phyloP scores from a whole-genome alignment of 23 tunicate species.

The Clavelina lepadiformis region DNA sequence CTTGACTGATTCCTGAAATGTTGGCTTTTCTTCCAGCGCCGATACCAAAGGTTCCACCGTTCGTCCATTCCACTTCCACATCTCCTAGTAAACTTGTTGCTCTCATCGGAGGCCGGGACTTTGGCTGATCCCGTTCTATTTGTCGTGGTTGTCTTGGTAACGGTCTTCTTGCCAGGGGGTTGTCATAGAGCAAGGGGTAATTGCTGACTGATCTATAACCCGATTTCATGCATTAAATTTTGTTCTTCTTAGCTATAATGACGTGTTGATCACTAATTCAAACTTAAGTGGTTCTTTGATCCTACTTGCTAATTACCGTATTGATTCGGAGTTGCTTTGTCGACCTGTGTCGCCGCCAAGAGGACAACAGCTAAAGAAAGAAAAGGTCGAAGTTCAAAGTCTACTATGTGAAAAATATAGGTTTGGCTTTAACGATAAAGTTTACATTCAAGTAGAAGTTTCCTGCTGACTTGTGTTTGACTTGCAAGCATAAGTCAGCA shows the following conservation, averaged over 20 bases:
- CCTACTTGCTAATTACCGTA: too few relatives aligned
- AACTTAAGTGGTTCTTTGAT: too few relatives aligned
- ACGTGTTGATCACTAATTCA: too few relatives aligned
- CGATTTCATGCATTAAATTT: too few relatives aligned
- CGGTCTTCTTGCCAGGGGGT: constrained; percentile 71
- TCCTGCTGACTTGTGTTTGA: too few relatives aligned
- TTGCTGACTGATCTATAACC: constrained; percentile 46
- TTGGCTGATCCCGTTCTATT: background rate
- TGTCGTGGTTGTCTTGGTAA: constrained; percentile 52
- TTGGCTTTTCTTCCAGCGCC: constrained; percentile 9
- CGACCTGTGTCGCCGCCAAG: background rate
- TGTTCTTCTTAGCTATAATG: too few relatives aligned
- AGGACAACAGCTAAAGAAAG: constrained; percentile 6
- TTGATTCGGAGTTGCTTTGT: constrained; percentile 8
- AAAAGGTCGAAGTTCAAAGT: too few relatives aligned
- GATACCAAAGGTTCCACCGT: constrained; percentile 59
- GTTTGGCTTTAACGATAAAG: too few relatives aligned
- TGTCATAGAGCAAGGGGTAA: constrained; percentile 62
- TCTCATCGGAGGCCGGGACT: background rate
- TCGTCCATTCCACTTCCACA: constrained; percentile 53
- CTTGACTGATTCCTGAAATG: too few relatives aligned
- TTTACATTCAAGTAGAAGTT: too few relatives aligned
- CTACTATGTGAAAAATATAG: too few relatives aligned
- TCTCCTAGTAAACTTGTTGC: background rate
- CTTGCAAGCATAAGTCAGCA: too few relatives aligned